phyloP scores from a whole-genome alignment of 2,113 vertebrate species.

The Pedionomus torquatus region DNA sequence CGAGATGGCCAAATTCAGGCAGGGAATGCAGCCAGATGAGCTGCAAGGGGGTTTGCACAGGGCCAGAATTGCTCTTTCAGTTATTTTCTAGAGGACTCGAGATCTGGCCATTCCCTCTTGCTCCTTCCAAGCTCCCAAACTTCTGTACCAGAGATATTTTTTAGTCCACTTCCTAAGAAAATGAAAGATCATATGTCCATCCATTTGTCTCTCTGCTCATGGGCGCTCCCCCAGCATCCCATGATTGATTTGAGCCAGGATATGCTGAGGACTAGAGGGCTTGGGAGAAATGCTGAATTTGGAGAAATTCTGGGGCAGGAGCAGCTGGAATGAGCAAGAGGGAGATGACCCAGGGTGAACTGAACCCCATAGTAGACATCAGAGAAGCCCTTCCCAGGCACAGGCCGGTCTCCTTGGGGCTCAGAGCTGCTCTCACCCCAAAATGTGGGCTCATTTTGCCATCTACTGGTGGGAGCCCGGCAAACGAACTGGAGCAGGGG shows the following conservation, averaged over 20 bases:
- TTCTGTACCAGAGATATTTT: background rate
- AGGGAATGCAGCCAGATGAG: background rate
- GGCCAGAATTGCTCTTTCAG: background rate
- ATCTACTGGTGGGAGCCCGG: background rate
- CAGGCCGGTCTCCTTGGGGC: too few species aligned
- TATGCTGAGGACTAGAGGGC: background rate
- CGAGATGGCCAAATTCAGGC: accelerated
- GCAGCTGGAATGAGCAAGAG: background rate
- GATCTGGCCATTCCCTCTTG: background rate
- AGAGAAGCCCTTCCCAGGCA: background rate
- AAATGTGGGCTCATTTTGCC: conserved; percentile 1
- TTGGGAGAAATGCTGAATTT: background rate
- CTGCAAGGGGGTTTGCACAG: background rate
- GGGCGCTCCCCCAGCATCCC: background rate
- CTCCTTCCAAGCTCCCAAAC: background rate
- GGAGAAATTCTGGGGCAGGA: background rate
- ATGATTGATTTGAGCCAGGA: background rate
- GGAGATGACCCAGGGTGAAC: background rate
- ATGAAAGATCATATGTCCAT: background rate
- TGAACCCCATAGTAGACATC: background rate
- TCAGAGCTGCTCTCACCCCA: background rate
- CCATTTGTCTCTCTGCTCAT: background rate
- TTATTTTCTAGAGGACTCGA: background rate
- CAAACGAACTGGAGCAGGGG: background rate
- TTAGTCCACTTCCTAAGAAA: background rate